Percentiles rank a stretch among this genome's conserved stretches.
These are phyloP conservation scores for Drosophila nigrodunni DNA, from an alignment of 1,140 invertebrate genomes.

Conservation along the genomic window DNA sequence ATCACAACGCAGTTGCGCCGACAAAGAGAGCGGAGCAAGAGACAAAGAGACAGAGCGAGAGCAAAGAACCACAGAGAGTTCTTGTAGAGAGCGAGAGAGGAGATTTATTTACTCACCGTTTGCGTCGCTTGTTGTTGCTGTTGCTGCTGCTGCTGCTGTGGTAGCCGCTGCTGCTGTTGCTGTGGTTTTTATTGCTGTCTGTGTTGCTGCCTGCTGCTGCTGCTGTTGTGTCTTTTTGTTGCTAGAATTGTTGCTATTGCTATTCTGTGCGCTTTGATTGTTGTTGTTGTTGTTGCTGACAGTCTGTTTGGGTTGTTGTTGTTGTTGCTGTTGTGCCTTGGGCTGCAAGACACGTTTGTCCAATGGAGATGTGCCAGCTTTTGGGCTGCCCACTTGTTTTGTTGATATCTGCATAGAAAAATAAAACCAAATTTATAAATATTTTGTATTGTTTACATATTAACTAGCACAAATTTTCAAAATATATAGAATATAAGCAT, in stretches of 20 bases:
- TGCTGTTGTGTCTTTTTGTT: conserved; percentile 65
- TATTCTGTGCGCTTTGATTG: conserved; percentile 52
- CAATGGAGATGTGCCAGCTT: conserved; percentile 76
- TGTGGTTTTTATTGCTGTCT: conserved; percentile 45
- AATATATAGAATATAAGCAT: background rate
- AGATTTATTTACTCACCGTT: conserved; percentile 59
- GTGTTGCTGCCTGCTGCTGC: conserved; percentile 50
- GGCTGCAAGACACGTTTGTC: conserved; percentile 85
- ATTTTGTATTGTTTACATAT: conserved; percentile 5
- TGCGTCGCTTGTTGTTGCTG: conserved; percentile 48
- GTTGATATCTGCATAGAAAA: conserved; percentile 78
- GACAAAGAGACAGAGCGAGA: background rate
- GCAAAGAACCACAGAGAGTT: background rate
- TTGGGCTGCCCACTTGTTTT: conserved; percentile 79
- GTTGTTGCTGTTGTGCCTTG: conserved; percentile 74
- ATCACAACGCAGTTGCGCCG: conserved; percentile 45
- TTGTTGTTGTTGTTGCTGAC: conserved; percentile 48
- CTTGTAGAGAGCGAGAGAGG: background rate
- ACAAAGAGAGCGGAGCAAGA: conserved; percentile 1
- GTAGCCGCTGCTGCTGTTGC: conserved; percentile 41
- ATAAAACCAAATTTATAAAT: conserved; percentile 12
- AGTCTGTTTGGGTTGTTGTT: conserved; percentile 50
- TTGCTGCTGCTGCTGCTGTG: conserved; percentile 26
- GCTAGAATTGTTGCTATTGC: conserved; percentile 36
- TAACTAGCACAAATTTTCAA: background rate